Percentiles rank a stretch among this genome's conserved stretches.
These are phyloP conservation scores for Cremastobaeus sp. DNA, from an alignment of 2,888 invertebrate genomes.

Conservation along the genomic window DNA sequence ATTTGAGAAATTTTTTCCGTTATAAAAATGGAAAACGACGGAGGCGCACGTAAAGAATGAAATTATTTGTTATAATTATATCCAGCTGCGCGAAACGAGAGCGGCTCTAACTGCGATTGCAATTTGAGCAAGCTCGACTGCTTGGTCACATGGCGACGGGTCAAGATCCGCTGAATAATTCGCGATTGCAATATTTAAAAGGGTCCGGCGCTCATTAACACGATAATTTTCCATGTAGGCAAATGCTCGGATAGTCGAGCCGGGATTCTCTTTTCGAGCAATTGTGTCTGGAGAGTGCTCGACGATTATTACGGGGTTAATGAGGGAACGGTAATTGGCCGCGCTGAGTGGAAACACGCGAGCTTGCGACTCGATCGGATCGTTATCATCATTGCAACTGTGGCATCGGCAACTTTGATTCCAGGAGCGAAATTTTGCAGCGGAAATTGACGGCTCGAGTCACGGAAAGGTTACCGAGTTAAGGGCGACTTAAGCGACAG, in stretches of 20 bases:
- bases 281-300: constrained; percentile 61
- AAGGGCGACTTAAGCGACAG: constrained; percentile 28
- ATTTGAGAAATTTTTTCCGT: too few species aligned
- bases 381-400: constrained; percentile 11
- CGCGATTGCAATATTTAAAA: constrained; percentile 51
- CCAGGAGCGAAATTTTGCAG: not conserved
- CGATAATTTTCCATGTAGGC: constrained; percentile 36
- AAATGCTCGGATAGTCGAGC: constrained; percentile 35
- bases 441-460: constrained; percentile 12
- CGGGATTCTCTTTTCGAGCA: constrained; percentile 61
- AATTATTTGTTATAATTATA: too few species aligned
- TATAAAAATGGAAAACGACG: too few species aligned
- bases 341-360: constrained; percentile 66
- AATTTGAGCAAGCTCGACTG: constrained; percentile 7
- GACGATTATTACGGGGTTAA: constrained; percentile 72
- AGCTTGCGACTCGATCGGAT: constrained; percentile 49
- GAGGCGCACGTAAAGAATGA: too few species aligned
- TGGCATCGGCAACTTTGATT: constrained; percentile 45
- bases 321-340: constrained; percentile 75
- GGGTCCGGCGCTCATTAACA: constrained; percentile 54
- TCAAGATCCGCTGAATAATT: constrained; percentile 55
- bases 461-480: constrained; percentile 12
- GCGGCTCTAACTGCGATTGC: not conserved
- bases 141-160: constrained; percentile 22
- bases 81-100: too few species aligned